Base-by-base conservation (phyloP, 2,888 invertebrate genomes). In the Ennomos quercinarius region DNA sequence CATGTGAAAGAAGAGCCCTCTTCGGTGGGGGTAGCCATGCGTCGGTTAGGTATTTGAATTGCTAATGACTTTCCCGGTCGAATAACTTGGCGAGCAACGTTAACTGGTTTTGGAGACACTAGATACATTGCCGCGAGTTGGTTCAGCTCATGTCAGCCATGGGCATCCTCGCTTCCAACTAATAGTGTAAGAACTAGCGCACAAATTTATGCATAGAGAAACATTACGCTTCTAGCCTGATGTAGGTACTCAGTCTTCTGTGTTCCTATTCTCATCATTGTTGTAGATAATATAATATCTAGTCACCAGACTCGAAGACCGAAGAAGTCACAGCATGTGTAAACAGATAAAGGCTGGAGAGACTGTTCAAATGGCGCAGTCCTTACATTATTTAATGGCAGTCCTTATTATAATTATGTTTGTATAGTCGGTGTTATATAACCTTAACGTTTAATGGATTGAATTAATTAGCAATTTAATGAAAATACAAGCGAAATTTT, bases 1-100 rank as follows among this genome's bases (percentile, higher is more conserved):
- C 86, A 87, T 87, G 87, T 87, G 87, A 84, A 86, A 87, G 86
- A 83, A 84, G 77, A 83, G 82, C 78, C 81, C 81, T 80, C 78
- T 80, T 81, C 78, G 73, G 78, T 70, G 73, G 81, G 76, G 76
- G 79, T 74, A 77, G 76, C 81, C 81, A 82, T 78, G 84, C 83
- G 83, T 79, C 82, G 81, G 87, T 84, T 85, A 83, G 81, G 79
- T 87, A 89, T 90, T 89, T 89, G 88, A 87, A 88, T 89, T 89
- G 88, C 87, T 90, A 89, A 89, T 90, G 83, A 86, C 78, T 84
- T 80, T 78, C 81, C 78, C 78, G 77, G 78, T 77, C 80, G 82
- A 84, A 85, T 85, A 85, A 86, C 81, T 88, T 85, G 79, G 76
- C 73, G 75, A 78, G 74, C 73, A 67, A 69, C 73, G 77, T 73